Evolutionary conservation across 2,113 vertebrate species (phyloP).

Genomic region (Rhipidura dahli): DNA sequence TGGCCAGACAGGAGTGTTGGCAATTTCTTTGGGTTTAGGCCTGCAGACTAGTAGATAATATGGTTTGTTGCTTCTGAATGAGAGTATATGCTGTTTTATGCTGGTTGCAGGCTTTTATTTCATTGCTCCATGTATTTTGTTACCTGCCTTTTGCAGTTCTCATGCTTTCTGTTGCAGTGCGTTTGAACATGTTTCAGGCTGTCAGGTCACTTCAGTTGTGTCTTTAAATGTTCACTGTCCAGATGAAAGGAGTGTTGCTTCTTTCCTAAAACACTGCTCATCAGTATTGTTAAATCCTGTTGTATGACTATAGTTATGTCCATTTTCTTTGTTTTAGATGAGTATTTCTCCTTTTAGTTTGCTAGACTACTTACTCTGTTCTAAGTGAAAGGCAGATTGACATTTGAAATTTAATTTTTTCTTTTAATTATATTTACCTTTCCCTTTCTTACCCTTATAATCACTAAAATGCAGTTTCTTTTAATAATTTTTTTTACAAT

Average conservation of each 20-base stretch:
- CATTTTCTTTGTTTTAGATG: background rate
- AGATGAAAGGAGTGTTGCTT: background rate
- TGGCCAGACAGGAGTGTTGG: background rate
- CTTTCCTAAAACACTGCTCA: background rate
- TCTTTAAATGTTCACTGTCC: background rate
- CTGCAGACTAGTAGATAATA: background rate
- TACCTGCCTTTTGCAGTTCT: background rate
- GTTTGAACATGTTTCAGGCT: background rate
- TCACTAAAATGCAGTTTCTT: background rate
- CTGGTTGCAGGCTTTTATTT: background rate
- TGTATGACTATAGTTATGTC: background rate
- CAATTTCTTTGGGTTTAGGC: background rate
- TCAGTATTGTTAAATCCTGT: background rate
- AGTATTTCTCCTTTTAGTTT: background rate
- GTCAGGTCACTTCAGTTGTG: background rate
- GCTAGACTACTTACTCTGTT: background rate
- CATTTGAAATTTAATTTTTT: background rate
- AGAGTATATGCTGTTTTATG: background rate
- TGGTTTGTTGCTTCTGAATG: background rate
- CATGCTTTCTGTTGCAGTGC: background rate
- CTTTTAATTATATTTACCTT: background rate
- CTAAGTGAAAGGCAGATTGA: background rate
- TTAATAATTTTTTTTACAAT: background rate
- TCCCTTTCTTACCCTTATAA: background rate
- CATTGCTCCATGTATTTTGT: background rate